Percentiles rank a stretch among this genome's conserved stretches.
phyloP scores from a whole-genome alignment of 2,888 invertebrate genomes.

The Oscheius sp. region DNA sequence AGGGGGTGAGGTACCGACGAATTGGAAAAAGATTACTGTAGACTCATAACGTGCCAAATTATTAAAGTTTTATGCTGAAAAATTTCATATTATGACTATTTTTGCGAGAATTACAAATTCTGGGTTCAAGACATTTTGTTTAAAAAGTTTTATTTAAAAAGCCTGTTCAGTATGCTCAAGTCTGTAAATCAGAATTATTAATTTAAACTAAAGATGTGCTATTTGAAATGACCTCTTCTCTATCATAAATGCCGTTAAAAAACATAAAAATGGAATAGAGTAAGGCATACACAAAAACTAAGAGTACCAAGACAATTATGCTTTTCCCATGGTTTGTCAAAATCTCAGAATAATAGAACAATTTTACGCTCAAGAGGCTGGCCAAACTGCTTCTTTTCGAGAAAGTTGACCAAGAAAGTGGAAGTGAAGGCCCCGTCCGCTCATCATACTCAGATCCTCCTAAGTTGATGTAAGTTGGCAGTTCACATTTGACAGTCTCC shows the following conservation, averaged over 20 bases:
- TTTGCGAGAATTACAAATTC: too few species aligned
- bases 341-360: not conserved
- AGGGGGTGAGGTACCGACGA: too few species aligned
- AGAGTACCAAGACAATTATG: not conserved
- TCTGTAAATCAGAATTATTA: too few species aligned
- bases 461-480: not conserved
- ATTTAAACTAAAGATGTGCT: too few species aligned
- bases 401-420: not conserved
- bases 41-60: too few species aligned
- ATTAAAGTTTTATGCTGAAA: too few species aligned
- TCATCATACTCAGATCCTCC: not conserved
- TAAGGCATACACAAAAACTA: not conserved
- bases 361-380: not conserved
- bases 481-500: not conserved
- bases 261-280: not conserved
- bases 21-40: too few species aligned
- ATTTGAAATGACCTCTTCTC: too few species aligned
- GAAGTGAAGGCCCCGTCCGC: not conserved
- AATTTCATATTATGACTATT: too few species aligned
- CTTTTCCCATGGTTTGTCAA: not conserved
- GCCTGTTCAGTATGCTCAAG: not conserved
- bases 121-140: too few species aligned
- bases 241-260: not conserved
- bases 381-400: conserved; percentile 8
- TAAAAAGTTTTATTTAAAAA: not conserved